phyloP scores from a whole-genome alignment of 64 coral and sea anemone genomes.

The Montipora capricornis region DNA sequence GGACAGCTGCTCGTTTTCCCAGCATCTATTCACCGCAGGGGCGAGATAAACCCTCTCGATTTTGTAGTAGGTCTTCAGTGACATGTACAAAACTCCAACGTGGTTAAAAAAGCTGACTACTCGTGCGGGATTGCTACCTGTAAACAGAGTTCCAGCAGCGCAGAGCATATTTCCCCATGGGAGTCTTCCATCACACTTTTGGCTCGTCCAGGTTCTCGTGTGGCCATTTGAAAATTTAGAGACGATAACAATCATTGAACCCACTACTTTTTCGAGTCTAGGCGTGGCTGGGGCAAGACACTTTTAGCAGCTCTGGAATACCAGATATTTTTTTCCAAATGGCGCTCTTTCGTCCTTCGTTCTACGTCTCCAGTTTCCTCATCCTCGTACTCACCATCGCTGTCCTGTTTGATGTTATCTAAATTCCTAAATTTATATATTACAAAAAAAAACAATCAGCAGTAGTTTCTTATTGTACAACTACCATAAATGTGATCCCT shows the following conservation, averaged over 20 bases:
- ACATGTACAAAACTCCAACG: constrained; percentile 12
- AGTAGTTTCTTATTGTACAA: not conserved
- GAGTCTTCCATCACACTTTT: constrained; percentile 40
- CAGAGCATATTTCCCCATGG: constrained; percentile 61
- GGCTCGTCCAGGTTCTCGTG: constrained; percentile 18
- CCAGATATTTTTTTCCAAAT: constrained; percentile 50
- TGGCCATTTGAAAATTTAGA: constrained; percentile 54
- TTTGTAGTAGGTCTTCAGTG: constrained; percentile 40
- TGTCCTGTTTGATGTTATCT: constrained; percentile 19
- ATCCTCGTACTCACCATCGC: constrained; percentile 21
- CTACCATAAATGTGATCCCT: not conserved
- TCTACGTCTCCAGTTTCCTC: constrained; percentile 38
- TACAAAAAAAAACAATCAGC: not conserved
- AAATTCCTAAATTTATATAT: constrained; percentile 26
- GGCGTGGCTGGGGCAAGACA: constrained; percentile 49
- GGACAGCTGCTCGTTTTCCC: constrained; percentile 15
- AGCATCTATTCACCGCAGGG: constrained; percentile 41
- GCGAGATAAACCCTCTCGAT: constrained; percentile 39
- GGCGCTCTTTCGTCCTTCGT: constrained; percentile 19
- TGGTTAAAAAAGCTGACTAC: constrained; percentile 40
- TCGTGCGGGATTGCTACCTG: constrained; percentile 33
- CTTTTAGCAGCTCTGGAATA: constrained; percentile 42
- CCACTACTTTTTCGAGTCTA: constrained; percentile 32
- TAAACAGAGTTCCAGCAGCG: constrained; percentile 52
- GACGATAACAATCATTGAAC: constrained; percentile 28